Evolutionary conservation across 2,797 vertebrate species (phyloP).

Genomic region (Lepilemur septentrionalis): DNA sequence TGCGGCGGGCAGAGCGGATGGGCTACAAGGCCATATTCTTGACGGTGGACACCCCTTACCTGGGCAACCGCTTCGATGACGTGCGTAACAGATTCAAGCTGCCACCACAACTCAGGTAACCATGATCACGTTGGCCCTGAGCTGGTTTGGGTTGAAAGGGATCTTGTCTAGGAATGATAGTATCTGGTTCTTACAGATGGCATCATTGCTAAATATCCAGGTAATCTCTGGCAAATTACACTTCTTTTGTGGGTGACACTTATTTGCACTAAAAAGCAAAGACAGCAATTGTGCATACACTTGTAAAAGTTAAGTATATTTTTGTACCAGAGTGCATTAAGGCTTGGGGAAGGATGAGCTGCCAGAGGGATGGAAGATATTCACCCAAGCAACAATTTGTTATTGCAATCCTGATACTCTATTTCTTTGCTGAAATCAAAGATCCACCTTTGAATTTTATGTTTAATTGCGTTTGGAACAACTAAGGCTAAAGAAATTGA

Average conservation of each 20-base stretch:
- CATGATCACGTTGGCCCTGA: not conserved
- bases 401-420: not conserved
- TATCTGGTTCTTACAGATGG: not conserved
- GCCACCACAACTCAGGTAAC: constrained; percentile 94
- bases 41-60: constrained; percentile 95
- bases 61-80: constrained; percentile 92
- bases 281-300: not conserved
- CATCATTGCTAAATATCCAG: not conserved
- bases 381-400: not conserved
- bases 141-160: not conserved
- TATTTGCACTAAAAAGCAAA: not conserved
- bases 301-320: not conserved
- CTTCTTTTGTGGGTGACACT: not conserved
- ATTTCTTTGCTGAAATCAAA: constrained; percentile 30
- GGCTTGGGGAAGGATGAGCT: not conserved
- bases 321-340: not conserved
- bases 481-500: not conserved
- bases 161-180: not conserved
- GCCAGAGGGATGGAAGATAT: not conserved
- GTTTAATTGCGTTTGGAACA: not conserved
- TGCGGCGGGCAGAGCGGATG: constrained; percentile 89
- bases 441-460: not conserved
- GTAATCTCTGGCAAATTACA: not conserved
- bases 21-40: constrained; percentile 95
- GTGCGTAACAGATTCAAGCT: constrained; percentile 95